A percentile compares a stretch with the other conserved stretches of the same genome.
Conservation (phyloP, 2,113 vertebrate genomes). For the Neolamprologus falcicula region DNA sequence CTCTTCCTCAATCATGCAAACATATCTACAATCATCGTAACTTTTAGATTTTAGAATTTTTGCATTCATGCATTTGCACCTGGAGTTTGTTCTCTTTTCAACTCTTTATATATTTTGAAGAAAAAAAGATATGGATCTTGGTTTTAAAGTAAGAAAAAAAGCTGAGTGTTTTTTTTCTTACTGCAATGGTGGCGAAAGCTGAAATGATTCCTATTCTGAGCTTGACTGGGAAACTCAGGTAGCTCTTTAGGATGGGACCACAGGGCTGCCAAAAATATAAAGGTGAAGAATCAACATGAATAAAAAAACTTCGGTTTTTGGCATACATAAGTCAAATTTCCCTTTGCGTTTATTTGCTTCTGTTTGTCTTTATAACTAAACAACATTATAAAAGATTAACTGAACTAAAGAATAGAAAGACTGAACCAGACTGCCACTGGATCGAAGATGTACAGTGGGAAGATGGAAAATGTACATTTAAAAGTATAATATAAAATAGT, state of each 20-base stretch:
- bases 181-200: constrained; percentile 49
- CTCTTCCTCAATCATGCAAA: background rate
- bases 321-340: background rate
- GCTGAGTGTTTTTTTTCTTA: background rate
- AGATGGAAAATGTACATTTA: background rate
- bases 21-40: background rate
- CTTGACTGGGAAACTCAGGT: constrained; percentile 57
- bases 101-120: background rate
- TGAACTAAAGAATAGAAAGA: background rate
- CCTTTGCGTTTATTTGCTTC: background rate
- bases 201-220: constrained; percentile 60
- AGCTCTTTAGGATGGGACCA: constrained; percentile 53
- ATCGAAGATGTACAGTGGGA: background rate
- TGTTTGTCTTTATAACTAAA: background rate
- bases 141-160: background rate
- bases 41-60: background rate
- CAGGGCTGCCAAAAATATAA: constrained; percentile 46
- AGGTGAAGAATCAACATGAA: background rate
- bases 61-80: background rate
- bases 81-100: background rate
- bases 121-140: background rate
- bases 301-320: background rate
- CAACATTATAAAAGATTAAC: background rate
- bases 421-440: background rate
- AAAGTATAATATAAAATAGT: background rate